Conservation (phyloP, 1,140 invertebrate genomes). For the Magallana ariakensis region DNA sequence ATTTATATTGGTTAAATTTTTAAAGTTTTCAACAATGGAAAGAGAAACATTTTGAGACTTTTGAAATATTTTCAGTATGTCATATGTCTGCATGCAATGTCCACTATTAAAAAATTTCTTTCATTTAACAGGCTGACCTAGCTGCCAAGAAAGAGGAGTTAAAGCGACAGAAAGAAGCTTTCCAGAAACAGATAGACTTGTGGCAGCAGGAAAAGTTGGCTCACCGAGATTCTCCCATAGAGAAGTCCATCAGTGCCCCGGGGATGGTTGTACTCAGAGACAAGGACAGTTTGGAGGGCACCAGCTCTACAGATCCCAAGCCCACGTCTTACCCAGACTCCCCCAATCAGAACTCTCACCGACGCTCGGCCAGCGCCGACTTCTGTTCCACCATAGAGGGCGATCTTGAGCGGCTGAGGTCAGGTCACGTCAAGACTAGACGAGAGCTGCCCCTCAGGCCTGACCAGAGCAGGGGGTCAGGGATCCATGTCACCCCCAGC, state of each 20-base stretch:
- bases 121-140: slow-evolving; percentile 60
- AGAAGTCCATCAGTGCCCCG: slow-evolving; percentile 39
- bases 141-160: slow-evolving; percentile 69
- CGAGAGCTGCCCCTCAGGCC: slow-evolving; percentile 26
- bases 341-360: slow-evolving; percentile 54
- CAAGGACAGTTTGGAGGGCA: slow-evolving; percentile 13
- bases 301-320: slow-evolving; percentile 10
- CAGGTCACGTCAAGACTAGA: slow-evolving; percentile 52
- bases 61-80: too few species aligned
- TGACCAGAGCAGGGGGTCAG: slow-evolving; percentile 11
- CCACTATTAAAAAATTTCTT: too few species aligned
- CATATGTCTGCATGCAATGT: too few species aligned
- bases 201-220: slow-evolving; percentile 56
- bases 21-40: too few species aligned
- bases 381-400: slow-evolving; percentile 64
- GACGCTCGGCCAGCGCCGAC: slow-evolving; percentile 72
- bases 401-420: slow-evolving; percentile 54
- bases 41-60: too few species aligned
- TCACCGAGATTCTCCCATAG: slow-evolving; percentile 23
- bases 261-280: not conserved
- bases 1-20: too few species aligned
- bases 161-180: slow-evolving; percentile 63
- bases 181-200: slow-evolving; percentile 73
- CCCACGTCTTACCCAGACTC: slow-evolving; percentile 26
- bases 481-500: slow-evolving; percentile 32